Conservation (phyloP, 2,113 vertebrate species). For the Laticauda colubrina region DNA sequence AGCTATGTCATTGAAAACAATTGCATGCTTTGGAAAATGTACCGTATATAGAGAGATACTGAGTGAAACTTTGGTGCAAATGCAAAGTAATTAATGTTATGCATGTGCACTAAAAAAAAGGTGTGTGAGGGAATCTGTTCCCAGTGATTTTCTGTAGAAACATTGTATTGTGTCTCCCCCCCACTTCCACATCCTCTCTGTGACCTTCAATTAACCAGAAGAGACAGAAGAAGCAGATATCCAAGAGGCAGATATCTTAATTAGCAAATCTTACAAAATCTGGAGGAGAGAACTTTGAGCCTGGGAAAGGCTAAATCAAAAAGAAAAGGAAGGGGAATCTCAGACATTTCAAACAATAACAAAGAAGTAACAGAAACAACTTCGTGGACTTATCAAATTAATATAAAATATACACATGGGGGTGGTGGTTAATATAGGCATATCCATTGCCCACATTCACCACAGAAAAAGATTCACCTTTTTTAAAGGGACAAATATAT, state of each 20-base stretch:
- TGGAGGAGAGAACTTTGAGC: background rate
- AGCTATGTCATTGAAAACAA: background rate
- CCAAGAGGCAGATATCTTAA: background rate
- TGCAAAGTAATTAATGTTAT: background rate
- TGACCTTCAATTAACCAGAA: background rate
- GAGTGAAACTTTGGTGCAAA: background rate
- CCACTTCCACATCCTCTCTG: background rate
- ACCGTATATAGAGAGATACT: background rate
- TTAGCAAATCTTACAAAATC: background rate
- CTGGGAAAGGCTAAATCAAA: background rate
- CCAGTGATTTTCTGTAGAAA: background rate
- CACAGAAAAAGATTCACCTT: background rate
- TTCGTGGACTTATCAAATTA: background rate
- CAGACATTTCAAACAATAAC: background rate
- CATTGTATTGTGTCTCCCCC: background rate
- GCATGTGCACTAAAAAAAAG: background rate
- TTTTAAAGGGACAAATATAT: background rate
- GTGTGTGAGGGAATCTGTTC: background rate
- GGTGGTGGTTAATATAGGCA: background rate
- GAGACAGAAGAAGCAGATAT: background rate
- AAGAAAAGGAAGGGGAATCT: background rate
- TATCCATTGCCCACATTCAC: background rate
- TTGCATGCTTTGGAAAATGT: background rate
- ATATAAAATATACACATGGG: background rate
- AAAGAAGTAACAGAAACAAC: background rate